Conservation (phyloP, 1,140 invertebrate species). For the Gryon sp. region DNA sequence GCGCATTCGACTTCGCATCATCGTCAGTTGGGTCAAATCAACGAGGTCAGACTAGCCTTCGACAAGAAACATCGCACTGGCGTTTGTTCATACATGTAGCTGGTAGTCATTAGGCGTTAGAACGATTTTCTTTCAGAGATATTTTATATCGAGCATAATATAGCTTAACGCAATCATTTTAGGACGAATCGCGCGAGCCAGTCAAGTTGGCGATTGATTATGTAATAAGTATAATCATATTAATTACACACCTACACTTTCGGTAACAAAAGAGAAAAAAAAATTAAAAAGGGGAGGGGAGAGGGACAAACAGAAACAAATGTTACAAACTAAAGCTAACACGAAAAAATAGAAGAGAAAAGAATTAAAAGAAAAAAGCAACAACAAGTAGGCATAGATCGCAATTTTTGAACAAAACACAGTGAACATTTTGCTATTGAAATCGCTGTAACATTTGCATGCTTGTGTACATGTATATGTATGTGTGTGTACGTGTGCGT, state of each 20-base stretch:
- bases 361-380: too few species aligned
- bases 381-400: not conserved
- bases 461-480: constrained; percentile 17
- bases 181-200: constrained; percentile 34
- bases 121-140: constrained; percentile 51
- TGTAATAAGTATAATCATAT: too few species aligned
- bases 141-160: constrained; percentile 62
- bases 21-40: constrained; percentile 62
- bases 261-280: too few species aligned
- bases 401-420: constrained; percentile 37
- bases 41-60: constrained; percentile 47
- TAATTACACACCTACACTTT: too few species aligned
- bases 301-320: too few species aligned
- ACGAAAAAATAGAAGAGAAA: too few species aligned
- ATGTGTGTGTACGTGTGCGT: too few species aligned
- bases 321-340: too few species aligned
- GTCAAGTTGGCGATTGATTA: too few species aligned
- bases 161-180: constrained; percentile 43
- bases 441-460: constrained; percentile 17
- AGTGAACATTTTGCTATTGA: constrained; percentile 29
- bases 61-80: constrained; percentile 36
- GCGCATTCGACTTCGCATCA: constrained; percentile 43
- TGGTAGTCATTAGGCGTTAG: constrained; percentile 51
- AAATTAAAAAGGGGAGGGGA: too few species aligned
- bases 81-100: constrained; percentile 49